phyloP scores from a whole-genome alignment of 2,888 invertebrate genomes.

The Nemapogon koenigi region DNA sequence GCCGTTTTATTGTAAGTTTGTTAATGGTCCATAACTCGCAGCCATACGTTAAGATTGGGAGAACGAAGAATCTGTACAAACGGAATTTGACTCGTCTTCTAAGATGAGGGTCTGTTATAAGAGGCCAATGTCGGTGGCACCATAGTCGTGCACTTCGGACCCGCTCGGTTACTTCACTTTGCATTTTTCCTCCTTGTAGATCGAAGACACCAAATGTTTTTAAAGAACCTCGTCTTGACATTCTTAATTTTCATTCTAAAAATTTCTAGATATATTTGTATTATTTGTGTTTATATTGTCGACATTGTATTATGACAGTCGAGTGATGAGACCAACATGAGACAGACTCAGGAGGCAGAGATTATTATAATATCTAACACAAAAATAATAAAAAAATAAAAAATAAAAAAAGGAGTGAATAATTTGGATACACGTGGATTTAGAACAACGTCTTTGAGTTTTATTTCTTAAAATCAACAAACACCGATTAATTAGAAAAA shows the following conservation, averaged over 20 bases:
- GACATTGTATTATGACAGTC: too few species aligned
- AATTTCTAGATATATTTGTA: too few species aligned
- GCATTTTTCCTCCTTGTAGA: constrained; percentile 20
- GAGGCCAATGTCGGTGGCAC: constrained; percentile 26
- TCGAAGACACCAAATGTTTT: constrained; percentile 22
- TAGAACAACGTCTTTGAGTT: too few species aligned
- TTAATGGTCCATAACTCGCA: constrained; percentile 36
- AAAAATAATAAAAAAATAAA: background rate
- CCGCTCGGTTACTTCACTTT: constrained; percentile 26
- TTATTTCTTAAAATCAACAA: too few species aligned
- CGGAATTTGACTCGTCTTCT: constrained; percentile 25
- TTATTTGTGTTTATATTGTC: too few species aligned
- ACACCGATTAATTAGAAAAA: too few species aligned
- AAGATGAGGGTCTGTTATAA: constrained; percentile 25
- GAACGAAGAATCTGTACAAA: constrained; percentile 31
- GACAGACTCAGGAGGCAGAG: too few species aligned
- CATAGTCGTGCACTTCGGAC: constrained; percentile 30
- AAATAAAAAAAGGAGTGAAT: background rate
- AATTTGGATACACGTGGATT: too few species aligned
- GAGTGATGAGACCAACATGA: too few species aligned
- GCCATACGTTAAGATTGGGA: constrained; percentile 36
- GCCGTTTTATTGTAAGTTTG: constrained; percentile 19
- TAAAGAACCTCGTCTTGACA: constrained; percentile 2
- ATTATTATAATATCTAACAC: background rate
- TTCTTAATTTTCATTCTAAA: constrained; percentile 1